phyloP scores from a whole-genome alignment of 2,113 vertebrate species.

The Camelus bactrianus region DNA sequence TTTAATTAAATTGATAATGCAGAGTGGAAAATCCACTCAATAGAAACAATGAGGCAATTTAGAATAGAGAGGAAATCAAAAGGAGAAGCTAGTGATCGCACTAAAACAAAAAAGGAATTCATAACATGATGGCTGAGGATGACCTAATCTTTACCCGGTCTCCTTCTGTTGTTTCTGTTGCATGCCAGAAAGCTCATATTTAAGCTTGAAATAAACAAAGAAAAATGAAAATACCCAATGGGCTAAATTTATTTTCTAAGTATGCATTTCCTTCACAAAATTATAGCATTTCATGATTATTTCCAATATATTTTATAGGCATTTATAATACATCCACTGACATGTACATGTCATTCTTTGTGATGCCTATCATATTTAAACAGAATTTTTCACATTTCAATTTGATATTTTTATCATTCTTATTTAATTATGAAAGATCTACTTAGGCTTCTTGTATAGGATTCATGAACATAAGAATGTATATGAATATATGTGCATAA shows the following conservation, averaged over 20 bases:
- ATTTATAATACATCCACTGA: background rate
- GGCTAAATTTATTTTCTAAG: constrained; percentile 30
- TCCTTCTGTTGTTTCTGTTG: constrained; percentile 61
- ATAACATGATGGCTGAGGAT: constrained; percentile 67
- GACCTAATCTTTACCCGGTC: constrained; percentile 74
- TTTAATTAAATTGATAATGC: background rate
- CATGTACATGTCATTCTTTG: background rate
- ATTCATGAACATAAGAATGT: background rate
- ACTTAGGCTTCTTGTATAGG: background rate
- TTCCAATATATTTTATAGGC: background rate
- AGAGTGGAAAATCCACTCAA: constrained; percentile 25
- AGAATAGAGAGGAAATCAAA: background rate
- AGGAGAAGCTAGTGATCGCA: background rate
- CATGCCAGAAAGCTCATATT: background rate
- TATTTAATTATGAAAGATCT: background rate
- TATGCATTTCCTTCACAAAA: background rate
- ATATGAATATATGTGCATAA: background rate
- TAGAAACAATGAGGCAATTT: constrained; percentile 39
- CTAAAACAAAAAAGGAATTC: constrained; percentile 79
- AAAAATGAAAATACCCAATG: background rate
- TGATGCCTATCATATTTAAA: background rate
- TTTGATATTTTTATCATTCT: background rate
- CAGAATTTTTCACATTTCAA: background rate
- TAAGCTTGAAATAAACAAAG: constrained; percentile 33
- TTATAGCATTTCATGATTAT: background rate